A percentile compares a stretch with the other conserved stretches of the same genome.
Evolutionary conservation across 2,888 invertebrate genomes (phyloP).

Genomic region (Osedax frankpressi): DNA sequence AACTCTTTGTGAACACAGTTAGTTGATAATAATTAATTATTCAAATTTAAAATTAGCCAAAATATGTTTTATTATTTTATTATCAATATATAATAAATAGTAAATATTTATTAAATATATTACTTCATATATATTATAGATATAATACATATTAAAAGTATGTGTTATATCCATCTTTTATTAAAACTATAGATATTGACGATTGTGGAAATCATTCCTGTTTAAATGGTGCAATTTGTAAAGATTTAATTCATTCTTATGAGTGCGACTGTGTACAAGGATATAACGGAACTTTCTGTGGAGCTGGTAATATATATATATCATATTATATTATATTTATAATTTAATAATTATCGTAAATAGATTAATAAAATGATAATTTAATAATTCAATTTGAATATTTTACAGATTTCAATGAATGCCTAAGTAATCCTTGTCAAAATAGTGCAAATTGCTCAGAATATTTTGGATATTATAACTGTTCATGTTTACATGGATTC

Average conservation of each 20-base stretch:
- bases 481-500: neutral
- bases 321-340: no score
- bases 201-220: neutral
- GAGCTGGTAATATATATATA: neutral
- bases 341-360: no score
- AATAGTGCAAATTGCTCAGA: neutral
- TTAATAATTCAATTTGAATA: neutral
- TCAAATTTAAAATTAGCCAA: no score
- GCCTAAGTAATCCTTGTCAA: neutral
- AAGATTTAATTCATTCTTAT: neutral
- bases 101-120: no score
- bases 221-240: neutral
- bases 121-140: no score
- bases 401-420: neutral
- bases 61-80: no score
- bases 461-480: neutral
- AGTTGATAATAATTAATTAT: no score
- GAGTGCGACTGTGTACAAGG: neutral
- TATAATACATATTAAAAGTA: no score
- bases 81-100: no score
- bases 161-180: no score
- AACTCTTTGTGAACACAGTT: no score
- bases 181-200: no score
- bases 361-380: neutral
- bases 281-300: neutral